Base-by-base conservation (phyloP, 2,113 vertebrate genomes). In the Mesitornis unicolor region DNA sequence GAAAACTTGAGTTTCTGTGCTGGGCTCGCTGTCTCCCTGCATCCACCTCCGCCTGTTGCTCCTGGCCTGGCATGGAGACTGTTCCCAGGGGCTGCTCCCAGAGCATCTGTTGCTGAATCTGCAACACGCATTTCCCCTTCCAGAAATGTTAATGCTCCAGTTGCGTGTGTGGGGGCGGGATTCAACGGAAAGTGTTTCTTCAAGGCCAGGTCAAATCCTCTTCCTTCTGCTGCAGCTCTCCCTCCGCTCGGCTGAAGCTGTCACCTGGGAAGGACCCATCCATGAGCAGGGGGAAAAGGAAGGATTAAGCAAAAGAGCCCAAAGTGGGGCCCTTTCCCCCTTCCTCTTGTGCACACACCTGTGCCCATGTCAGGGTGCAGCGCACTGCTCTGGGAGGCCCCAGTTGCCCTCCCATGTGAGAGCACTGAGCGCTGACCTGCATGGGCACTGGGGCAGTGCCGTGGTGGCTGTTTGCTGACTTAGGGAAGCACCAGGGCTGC, bases 401-500 rank as follows among this genome's bases (percentile, higher is more conserved):
- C 45, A 69, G 36, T 8, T 16, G 13, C 40, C 11, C 24, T 73
- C 20, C 16, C 1, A 7, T 1, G 6, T 1, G 4, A 36, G 28
- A 83, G 47, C 42, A 69, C 10, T 0, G 3, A 75, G 78, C 36
- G n/a, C n/a, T n/a, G n/a, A n/a, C n/a, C n/a, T n/a, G n/a, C n/a
- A n/a, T n/a, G 0, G 17, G 25, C 3, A 1, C 36, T 40, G 38
- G 17, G 59, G 29, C 21, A 76, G 57, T 1, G 1, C 36, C 7
- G 1, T 4, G 20, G 53, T 40, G 60, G 31, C 38, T 50, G n/a
- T 29, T 71, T 35, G 65, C 61, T 33, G 71, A 57, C 48, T 50
- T 60, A 2, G 20, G 38, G 35, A 54, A 69, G 20, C 2, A 3
- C 5, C 31, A 17, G 57, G 9, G 43, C 59, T 64, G 43, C 36